Conservation (phyloP, 2,888 invertebrate species). For the Eumacrocentrus americanus region DNA sequence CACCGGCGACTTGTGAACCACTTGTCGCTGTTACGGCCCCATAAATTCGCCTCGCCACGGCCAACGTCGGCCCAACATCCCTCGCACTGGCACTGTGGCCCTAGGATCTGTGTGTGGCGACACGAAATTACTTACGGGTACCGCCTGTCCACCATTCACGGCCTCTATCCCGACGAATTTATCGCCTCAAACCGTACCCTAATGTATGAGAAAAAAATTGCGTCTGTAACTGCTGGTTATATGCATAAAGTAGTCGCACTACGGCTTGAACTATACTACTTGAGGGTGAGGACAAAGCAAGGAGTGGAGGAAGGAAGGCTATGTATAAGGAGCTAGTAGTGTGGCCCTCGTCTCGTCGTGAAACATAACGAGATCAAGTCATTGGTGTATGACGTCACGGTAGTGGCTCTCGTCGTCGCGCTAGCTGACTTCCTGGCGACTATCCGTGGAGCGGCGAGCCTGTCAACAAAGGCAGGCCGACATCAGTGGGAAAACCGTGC, state of each 20-base stretch:
- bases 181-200: background rate
- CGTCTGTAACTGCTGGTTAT: too few species aligned
- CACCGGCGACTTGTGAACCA: conserved; percentile 68
- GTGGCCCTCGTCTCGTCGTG: conserved; percentile 57
- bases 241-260: too few species aligned
- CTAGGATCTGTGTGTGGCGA: conserved; percentile 46
- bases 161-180: background rate
- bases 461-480: conserved; percentile 48
- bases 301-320: too few species aligned
- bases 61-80: conserved; percentile 26
- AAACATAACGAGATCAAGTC: conserved; percentile 62
- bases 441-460: conserved; percentile 45
- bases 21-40: conserved; percentile 69
- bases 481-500: conserved; percentile 19
- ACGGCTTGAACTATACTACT: background rate
- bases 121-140: conserved; percentile 47
- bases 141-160: conserved; percentile 16
- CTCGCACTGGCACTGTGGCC: conserved; percentile 35
- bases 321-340: conserved; percentile 36
- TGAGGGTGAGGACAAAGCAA: too few species aligned
- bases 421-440: conserved; percentile 55
- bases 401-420: conserved; percentile 54
- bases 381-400: conserved; percentile 65
- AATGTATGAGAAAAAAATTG: background rate
- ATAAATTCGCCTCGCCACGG: conserved; percentile 62